Evolutionary conservation across 2,888 invertebrate species (phyloP).

Genomic region (Drosophila silvestris): DNA sequence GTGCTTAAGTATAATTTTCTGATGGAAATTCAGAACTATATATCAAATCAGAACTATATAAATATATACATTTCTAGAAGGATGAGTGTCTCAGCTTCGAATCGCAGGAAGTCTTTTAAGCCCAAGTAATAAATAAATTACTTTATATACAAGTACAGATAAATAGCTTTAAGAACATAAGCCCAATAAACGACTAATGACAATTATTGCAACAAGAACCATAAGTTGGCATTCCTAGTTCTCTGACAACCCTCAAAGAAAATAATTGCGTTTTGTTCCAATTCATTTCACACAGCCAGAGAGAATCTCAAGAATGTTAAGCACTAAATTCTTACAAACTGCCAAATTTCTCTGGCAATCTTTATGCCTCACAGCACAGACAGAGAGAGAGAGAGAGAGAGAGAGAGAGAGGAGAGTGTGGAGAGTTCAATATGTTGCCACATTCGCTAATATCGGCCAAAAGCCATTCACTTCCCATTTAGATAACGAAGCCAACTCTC

Average conservation of each 20-base stretch:
- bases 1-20: no score
- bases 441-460: constrained; percentile 8
- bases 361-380: constrained; percentile 4
- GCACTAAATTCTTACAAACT: constrained; percentile 7
- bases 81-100: not conserved
- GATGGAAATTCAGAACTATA: no score
- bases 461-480: constrained; percentile 30
- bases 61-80: not conserved
- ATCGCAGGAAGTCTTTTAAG: not conserved
- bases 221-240: not conserved
- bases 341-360: not conserved
- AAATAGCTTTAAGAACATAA: not conserved
- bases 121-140: not conserved
- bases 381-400: not conserved
- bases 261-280: constrained; percentile 1
- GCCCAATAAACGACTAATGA: not conserved
- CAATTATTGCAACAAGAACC: not conserved
- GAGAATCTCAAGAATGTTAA: constrained; percentile 4
- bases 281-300: not conserved
- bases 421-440: not conserved
- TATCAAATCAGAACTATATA: not conserved
- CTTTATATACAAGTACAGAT: not conserved
- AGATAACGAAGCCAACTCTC: constrained; percentile 24
- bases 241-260: not conserved
- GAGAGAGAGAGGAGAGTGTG: no score